Percentiles rank a stretch among this genome's conserved stretches.
phyloP scores from a whole-genome alignment of 2,888 invertebrate species.

The Encarsia formosa region DNA sequence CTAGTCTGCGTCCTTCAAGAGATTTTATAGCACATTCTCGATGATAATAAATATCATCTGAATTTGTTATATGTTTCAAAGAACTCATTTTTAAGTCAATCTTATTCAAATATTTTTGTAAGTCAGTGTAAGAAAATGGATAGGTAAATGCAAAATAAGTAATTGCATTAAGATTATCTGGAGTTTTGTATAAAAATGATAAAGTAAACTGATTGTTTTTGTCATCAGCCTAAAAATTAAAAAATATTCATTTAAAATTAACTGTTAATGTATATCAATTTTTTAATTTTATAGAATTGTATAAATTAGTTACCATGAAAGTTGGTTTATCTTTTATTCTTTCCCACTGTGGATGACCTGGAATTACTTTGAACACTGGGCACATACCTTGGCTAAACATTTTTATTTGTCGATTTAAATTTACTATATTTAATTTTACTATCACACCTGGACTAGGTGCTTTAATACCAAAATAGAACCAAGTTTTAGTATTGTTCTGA shows the following conservation, averaged over 20 bases:
- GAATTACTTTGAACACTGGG: constrained; percentile 72
- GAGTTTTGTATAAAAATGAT: constrained; percentile 68
- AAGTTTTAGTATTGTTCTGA: constrained; percentile 86
- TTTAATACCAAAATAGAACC: constrained; percentile 86
- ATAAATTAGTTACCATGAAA: constrained; percentile 63
- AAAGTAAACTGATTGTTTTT: constrained; percentile 68
- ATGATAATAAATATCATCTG: constrained; percentile 78
- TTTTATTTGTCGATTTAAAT: constrained; percentile 85
- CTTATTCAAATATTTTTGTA: constrained; percentile 67
- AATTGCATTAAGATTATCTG: constrained; percentile 67
- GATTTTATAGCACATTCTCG: constrained; percentile 77
- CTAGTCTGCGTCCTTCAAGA: constrained; percentile 72
- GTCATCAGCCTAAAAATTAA: constrained; percentile 57
- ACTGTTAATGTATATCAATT: constrained; percentile 6
- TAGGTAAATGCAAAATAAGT: constrained; percentile 89
- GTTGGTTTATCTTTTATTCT: constrained; percentile 75
- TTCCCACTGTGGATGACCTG: constrained; percentile 79
- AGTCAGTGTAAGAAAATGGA: constrained; percentile 81
- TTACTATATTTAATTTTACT: constrained; percentile 79
- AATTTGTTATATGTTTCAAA: constrained; percentile 32
- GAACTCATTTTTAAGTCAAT: constrained; percentile 65
- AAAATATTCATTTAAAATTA: constrained; percentile 7
- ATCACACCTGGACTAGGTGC: constrained; percentile 55
- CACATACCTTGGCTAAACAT: constrained; percentile 90
- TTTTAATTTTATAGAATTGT: constrained; percentile 1